Percentiles rank a stretch among this genome's conserved stretches.
Evolutionary conservation across 2,888 invertebrate species (phyloP).

Genomic region (Cryptus armator): DNA sequence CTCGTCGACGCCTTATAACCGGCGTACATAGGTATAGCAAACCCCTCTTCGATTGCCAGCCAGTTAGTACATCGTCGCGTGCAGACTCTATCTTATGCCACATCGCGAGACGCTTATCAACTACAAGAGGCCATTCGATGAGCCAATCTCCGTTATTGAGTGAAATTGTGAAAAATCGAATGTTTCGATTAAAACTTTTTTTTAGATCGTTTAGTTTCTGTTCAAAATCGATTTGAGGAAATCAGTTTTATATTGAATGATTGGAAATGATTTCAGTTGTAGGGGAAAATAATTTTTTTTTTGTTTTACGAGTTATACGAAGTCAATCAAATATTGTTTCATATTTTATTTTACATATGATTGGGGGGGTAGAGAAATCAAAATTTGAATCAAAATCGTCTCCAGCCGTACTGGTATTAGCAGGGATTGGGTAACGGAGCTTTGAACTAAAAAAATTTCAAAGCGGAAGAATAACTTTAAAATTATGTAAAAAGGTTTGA

Average conservation of each 20-base stretch:
- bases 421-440: not conserved
- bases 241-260: no score
- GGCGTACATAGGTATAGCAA: constrained; percentile 29
- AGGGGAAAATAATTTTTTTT: no score
- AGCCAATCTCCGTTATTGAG: constrained; percentile 52
- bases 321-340: no score
- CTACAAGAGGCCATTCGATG: constrained; percentile 46
- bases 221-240: no score
- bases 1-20: constrained; percentile 66
- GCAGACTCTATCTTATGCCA: constrained; percentile 45
- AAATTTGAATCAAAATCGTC: not conserved
- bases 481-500: not conserved
- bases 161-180: constrained; percentile 37
- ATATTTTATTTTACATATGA: no score
- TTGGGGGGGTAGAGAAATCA: no score
- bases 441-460: not conserved
- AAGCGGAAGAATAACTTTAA: not conserved
- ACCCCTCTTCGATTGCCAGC: constrained; percentile 58
- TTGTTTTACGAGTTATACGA: no score
- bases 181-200: not conserved
- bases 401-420: not conserved
- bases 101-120: constrained; percentile 24
- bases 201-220: no score
- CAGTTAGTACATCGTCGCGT: constrained; percentile 64
- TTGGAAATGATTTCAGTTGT: no score